Evolutionary conservation across 2,113 vertebrate genomes (phyloP), one percentile per base, ranked within the genome.

Genomic region (Columbina picui): DNA sequence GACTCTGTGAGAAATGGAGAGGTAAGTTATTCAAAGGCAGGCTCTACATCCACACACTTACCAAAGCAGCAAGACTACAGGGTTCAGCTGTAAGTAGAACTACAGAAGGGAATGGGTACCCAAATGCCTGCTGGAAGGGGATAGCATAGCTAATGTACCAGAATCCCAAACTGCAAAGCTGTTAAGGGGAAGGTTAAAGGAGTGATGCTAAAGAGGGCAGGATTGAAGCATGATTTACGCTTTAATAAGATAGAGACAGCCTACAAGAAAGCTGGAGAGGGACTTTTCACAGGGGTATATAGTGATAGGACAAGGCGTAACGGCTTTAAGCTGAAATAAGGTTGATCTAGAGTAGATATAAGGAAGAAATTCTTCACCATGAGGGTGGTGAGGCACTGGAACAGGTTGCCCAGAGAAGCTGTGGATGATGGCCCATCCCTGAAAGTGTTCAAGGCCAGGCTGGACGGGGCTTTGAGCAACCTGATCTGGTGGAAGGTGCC

Each of bases 61-160:
- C 52, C 53, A 73, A 55, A 19, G 57, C 63, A 63, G 38, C 36
- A 53, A 59, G 55, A 32, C 50, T 30, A 41, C 9, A 36, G 52
- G 59, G 60, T 80, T 55, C 47, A 60, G 29, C 49, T 68, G 27
- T 17, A 64, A 67, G n/a, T 23, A 22, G 0, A 0, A 41, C 52
- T 9, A 57, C 23, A 56, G 32, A 47, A 22, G 32, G 22, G 17
- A 55, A 55, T 3, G 14, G 23, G 30, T 21, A 68, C 59, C 36
- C 64, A 71, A 30, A 56, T 6, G 27, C 59, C 38, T 63, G 30
- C 69, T 41, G 18, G 39, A 71, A 39, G 22, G 27, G 3, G 8
- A 59, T 6, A 4, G 0, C 1, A 0, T 14, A n/a, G 39, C 16
- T 47, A 10, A 61, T 1, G 1, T 15, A 63, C 49, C 27, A 67